Percentiles rank a stretch among this genome's conserved stretches.
phyloP scores from a whole-genome alignment of 2,888 invertebrate species.

The Rosalia funebris region DNA sequence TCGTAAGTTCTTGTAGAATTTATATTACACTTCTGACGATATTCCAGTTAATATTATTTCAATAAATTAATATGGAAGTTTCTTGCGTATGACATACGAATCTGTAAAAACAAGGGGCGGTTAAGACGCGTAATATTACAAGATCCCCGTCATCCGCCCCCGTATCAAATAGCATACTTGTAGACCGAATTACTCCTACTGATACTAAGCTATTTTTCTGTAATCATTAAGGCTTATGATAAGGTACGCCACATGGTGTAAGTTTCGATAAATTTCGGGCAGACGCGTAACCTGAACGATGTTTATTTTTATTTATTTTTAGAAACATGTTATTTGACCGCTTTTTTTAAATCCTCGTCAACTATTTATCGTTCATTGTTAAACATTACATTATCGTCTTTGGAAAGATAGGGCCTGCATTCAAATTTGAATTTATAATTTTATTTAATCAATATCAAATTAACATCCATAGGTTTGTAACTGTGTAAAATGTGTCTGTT shows the following conservation, averaged over 20 bases:
- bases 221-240: conserved; percentile 16
- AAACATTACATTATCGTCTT: no score
- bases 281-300: not conserved
- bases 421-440: conserved; percentile 57
- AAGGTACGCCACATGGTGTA: conserved; percentile 26
- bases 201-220: conserved; percentile 11
- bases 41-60: no score
- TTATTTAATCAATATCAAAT: conserved; percentile 57
- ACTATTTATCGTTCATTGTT: no score
- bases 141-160: conserved; percentile 30
- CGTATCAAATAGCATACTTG: conserved; percentile 30
- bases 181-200: conserved; percentile 17
- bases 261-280: conserved; percentile 15
- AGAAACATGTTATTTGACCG: no score
- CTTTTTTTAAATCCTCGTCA: no score
- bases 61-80: no score
- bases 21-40: no score
- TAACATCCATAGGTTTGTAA: conserved; percentile 56
- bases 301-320: no score
- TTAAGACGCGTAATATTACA: conserved; percentile 13
- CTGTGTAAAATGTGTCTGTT: conserved; percentile 39
- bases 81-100: no score
- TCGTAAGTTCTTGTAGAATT: no score
- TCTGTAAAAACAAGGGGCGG: conserved; percentile 20
- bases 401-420: conserved; percentile 47